Conservation (phyloP, 2,113 vertebrate genomes). For the Trematomus loennbergii region DNA sequence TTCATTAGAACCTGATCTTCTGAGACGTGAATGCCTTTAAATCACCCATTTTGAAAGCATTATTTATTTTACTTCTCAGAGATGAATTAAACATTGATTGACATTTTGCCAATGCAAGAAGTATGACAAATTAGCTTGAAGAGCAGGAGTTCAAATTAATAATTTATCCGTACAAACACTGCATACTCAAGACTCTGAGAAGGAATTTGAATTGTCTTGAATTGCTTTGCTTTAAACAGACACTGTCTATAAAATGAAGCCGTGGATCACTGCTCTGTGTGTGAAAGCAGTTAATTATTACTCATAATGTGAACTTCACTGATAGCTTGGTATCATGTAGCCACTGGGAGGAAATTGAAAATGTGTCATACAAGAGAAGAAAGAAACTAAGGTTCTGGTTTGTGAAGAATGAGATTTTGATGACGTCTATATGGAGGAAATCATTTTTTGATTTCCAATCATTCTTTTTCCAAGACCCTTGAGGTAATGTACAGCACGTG, state of each 20-base stretch:
- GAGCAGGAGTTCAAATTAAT: conserved; percentile 74
- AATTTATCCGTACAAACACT: conserved; percentile 74
- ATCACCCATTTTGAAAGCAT: conserved; percentile 9
- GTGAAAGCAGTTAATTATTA: conserved; percentile 64
- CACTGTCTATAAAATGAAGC: conserved; percentile 60
- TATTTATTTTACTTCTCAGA: conserved; percentile 34
- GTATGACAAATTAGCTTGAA: conserved; percentile 71
- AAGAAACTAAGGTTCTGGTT: background rate
- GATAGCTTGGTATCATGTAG: conserved; percentile 51
- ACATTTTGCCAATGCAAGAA: conserved; percentile 67
- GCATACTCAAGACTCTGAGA: conserved; percentile 52
- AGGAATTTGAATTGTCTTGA: conserved; percentile 64
- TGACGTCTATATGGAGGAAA: background rate
- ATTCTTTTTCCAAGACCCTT: background rate
- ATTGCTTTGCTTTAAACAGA: conserved; percentile 53
- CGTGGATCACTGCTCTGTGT: conserved; percentile 50
- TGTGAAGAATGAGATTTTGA: conserved; percentile 3
- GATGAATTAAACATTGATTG: conserved; percentile 69
- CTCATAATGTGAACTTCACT: conserved; percentile 51
- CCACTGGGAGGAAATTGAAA: conserved; percentile 49
- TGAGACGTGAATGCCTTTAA: conserved; percentile 2
- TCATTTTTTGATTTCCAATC: background rate
- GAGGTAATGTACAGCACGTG: background rate
- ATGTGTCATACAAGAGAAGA: conserved; percentile 34
- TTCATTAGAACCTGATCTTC: conserved; percentile 5